Base-by-base conservation (phyloP, 2,888 invertebrate species). In the Poecilobothrus nobilitatus region DNA sequence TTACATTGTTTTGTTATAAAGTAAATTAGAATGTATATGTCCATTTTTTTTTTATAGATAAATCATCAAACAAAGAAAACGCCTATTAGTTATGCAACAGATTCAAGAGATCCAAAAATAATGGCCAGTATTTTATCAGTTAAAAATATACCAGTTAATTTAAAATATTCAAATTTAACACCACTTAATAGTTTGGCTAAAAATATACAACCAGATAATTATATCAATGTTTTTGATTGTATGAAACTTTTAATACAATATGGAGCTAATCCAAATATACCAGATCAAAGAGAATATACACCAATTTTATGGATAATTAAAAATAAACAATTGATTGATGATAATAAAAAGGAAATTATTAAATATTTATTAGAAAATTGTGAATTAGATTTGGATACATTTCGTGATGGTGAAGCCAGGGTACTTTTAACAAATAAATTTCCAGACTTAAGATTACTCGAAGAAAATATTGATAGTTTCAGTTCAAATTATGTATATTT, bases 351-450 rank as follows among this genome's bases (percentile, higher is more conserved):
- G 6, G 74, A 76, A 53, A 67, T 81, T 33, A 73, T 80, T 12
- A 71, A 74, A 70, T 72, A 78, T 66, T 77, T 81, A 12, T 71
- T 82, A 2, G 68, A 73, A 0, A 74, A 76, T 22, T 70, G 75
- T 2, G 72, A 74, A 2, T 69, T 75, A 7, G 76, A 76, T 71
- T 66, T 82, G 64, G 80, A 81, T 71, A 80, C 74, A 22, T 80
- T 77, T 70, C 78, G 81, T 20, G 78, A 81, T 69, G 81, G 81
- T 2, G 78, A 82, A 70, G 78, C 81, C 6, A 75, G 82, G 10
- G 72, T 74, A 21, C 65, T 76, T 21, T 67, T 81, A 21, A 71
- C 71, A 18, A 66, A 69, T 1, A 74, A 76, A 1, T 78, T 74
- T 69, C 75, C 78, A 1, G 75, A 79, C 7, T 65, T 81, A 4